Percentiles rank a stretch among this genome's conserved stretches.
Evolutionary conservation across 2,797 vertebrate species (phyloP).

Genomic region (Parauchenoglanis punctatus): DNA sequence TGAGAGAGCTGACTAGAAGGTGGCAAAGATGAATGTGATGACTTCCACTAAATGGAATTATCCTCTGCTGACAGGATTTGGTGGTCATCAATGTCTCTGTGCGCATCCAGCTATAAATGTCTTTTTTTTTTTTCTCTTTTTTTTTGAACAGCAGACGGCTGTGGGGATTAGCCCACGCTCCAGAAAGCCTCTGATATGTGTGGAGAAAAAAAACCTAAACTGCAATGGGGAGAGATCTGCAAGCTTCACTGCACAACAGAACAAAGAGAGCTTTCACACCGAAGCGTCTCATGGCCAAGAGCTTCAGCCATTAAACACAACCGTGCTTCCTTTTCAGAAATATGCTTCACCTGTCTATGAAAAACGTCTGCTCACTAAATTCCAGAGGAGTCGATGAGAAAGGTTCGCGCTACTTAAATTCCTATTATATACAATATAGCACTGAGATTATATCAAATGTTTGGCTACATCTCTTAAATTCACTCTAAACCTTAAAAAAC

Average conservation of each 20-base stretch:
- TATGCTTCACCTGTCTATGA: background rate
- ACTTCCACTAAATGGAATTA: constrained; percentile 37
- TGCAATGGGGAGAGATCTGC: constrained; percentile 32
- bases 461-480: background rate
- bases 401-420: background rate
- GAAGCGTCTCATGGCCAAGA: constrained; percentile 9
- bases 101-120: constrained; percentile 33
- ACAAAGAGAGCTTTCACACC: constrained; percentile 39
- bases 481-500: background rate
- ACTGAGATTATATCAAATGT: background rate
- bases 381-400: background rate
- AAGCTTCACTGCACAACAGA: constrained; percentile 19
- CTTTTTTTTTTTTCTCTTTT: background rate
- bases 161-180: constrained; percentile 17
- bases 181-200: constrained; percentile 34
- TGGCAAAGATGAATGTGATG: constrained; percentile 20
- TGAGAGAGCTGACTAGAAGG: constrained; percentile 41
- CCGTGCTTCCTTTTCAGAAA: background rate
- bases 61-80: constrained; percentile 47
- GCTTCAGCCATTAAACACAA: background rate
- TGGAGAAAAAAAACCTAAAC: constrained; percentile 33
- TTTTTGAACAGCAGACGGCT: background rate
- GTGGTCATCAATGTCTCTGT: constrained; percentile 32
- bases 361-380: background rate
- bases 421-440: background rate